A percentile compares a stretch with the other conserved stretches of the same genome.
phyloP scores from a whole-genome alignment of 2,113 vertebrate species.

The Silurus meridionalis region DNA sequence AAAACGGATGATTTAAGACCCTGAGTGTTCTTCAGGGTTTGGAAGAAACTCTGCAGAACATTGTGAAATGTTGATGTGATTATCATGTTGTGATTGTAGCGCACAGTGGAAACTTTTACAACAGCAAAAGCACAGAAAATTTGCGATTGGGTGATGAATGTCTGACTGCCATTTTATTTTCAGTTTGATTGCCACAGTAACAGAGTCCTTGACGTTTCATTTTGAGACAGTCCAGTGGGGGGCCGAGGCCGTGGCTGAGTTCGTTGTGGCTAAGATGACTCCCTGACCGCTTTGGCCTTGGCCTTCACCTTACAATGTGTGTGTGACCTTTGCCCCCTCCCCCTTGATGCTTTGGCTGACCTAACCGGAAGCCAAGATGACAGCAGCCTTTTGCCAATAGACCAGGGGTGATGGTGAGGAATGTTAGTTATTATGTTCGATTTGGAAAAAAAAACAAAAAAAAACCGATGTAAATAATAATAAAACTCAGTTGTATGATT shows the following conservation, averaged over 20 bases:
- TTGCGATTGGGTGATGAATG: conserved; percentile 29
- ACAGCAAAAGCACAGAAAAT: background rate
- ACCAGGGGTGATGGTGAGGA: conserved; percentile 99
- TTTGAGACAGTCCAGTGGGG: conserved; percentile 99
- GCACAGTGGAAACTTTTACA: background rate
- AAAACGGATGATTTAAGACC: background rate
- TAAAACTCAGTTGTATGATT: conserved; percentile 18
- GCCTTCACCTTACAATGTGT: conserved; percentile 99
- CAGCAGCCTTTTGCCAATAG: conserved; percentile 99
- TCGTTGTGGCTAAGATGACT: conserved; percentile 99
- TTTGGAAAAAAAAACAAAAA: conserved; percentile 56
- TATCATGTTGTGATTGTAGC: conserved; percentile 14
- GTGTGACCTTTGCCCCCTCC: conserved; percentile 99
- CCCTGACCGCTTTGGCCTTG: conserved; percentile 96
- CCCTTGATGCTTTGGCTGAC: conserved; percentile 99
- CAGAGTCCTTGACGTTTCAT: conserved; percentile 99
- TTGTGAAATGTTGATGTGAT: background rate
- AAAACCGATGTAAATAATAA: conserved; percentile 44
- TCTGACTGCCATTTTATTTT: conserved; percentile 47
- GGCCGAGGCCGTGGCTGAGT: conserved; percentile 94
- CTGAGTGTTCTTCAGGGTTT: background rate
- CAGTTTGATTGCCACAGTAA: conserved; percentile 95
- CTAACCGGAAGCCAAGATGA: conserved; percentile 99
- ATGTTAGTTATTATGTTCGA: conserved; percentile 92
- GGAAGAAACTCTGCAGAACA: background rate